These are phyloP conservation scores for Rapana venosa DNA, from an alignment of 2,888 invertebrate genomes.

Conservation along the genomic window DNA sequence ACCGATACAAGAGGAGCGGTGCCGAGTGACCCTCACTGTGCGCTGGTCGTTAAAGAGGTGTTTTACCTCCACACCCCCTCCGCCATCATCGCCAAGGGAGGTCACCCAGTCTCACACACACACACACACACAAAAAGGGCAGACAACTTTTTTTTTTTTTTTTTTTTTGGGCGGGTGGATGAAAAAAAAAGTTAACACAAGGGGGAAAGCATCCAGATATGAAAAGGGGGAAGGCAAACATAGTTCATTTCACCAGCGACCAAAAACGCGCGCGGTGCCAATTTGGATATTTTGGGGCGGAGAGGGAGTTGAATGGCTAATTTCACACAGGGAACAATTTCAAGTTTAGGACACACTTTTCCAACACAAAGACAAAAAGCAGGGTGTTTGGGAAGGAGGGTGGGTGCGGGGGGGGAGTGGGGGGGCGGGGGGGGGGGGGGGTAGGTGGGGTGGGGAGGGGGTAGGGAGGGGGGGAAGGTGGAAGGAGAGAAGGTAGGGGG, in stretches of 20 bases:
- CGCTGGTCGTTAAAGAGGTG: neutral
- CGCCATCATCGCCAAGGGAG: constrained; percentile 2
- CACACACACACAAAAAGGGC: neutral
- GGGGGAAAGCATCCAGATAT: neutral
- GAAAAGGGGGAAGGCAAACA: neutral
- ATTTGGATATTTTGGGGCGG: too few relatives aligned
- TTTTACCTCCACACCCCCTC: neutral
- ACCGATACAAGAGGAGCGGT: neutral
- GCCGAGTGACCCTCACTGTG: neutral
- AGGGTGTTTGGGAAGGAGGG: too few relatives aligned
- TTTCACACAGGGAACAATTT: too few relatives aligned
- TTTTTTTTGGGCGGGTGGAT: too few relatives aligned
- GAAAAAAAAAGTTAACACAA: neutral
- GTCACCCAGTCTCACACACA: neutral
- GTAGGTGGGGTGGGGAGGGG: too few relatives aligned
- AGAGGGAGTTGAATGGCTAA: too few relatives aligned
- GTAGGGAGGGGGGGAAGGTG: too few relatives aligned
- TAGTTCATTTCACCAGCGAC: neutral
- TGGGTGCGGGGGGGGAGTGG: too few relatives aligned
- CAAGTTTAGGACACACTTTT: too few relatives aligned
- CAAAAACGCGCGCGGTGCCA: neutral
- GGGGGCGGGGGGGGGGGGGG: too few relatives aligned
- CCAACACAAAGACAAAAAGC: too few relatives aligned
- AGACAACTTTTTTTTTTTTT: neutral
- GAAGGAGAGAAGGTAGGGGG: too few relatives aligned